A percentile compares a stretch with the other conserved stretches of the same genome.
Conservation (phyloP, 64 coral and sea anemone species). For the Exaiptasia diaphana region DNA sequence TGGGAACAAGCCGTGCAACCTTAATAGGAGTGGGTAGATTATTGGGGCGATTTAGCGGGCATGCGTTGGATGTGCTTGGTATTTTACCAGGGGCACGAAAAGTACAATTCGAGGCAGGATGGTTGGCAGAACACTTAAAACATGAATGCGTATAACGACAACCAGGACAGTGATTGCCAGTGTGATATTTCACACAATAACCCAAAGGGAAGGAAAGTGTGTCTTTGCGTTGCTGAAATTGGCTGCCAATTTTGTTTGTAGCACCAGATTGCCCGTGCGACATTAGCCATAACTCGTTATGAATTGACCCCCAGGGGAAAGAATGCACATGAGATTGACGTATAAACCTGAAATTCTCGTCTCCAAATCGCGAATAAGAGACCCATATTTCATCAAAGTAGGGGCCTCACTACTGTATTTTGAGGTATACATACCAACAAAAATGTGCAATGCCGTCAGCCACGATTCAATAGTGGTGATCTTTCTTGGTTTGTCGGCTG, state of each 20-base stretch:
- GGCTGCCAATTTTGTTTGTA: no score
- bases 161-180: neutral
- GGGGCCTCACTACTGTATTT: neutral
- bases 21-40: constrained; percentile 30
- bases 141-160: constrained; percentile 20
- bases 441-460: neutral
- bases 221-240: no score
- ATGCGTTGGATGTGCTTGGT: neutral
- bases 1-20: neutral
- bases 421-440: neutral
- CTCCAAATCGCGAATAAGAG: neutral
- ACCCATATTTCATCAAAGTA: neutral
- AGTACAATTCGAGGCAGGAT: constrained; percentile 2
- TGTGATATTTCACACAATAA: constrained; percentile 37
- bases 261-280: no score
- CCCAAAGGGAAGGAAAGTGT: neutral
- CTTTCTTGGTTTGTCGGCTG: neutral
- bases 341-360: no score
- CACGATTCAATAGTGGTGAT: neutral
- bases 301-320: no score
- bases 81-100: constrained; percentile 5
- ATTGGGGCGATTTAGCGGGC: neutral
- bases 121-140: constrained; percentile 8
- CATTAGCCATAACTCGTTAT: no score
- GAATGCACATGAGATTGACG: no score